Evolutionary conservation across 2,113 vertebrate genomes (phyloP), one percentile per base, ranked within the genome.

Genomic region (Oncorhynchus mykiss): DNA sequence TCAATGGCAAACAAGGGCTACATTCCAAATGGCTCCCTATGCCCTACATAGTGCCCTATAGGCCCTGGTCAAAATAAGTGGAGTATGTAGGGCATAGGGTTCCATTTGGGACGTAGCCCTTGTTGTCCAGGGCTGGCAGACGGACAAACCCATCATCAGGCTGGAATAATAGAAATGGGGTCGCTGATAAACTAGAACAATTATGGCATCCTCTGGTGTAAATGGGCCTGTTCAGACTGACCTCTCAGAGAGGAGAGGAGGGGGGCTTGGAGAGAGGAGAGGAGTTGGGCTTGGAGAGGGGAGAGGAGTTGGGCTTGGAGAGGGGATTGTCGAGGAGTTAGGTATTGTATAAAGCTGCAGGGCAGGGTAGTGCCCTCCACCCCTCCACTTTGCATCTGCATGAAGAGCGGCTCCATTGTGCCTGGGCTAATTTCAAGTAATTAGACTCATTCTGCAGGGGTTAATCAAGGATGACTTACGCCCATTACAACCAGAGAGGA

Each of bases 161-260:
- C 88, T 85, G 89, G 85, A 91, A 91, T 91, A 91, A 90, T 86
- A 91, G 88, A 89, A 92, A 88, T 87, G 82, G 87, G 89, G 80
- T 88, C 87, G 87, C 80, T 90, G 88, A 91, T 90, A 88, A 90
- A 89, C 86, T 78, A 84, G 88, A 85, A 88, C 91, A 92, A 92
- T 92, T 89, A 92, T 79, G 24, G 79, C 83, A 81, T 85, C 74
- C 12, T 8, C 60, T 83, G 34, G 88, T 88, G 66, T 39, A 34
- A 92, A 88, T 90, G 88, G 90, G 1, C 85, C 88, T 88, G 89
- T 92, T 85, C 87, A 88, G 79, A 62, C 80, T 79, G 88, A 81
- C 88, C 91, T 87, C 86, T 83, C 85, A 82, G 86, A 9, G 34
- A 39, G 34, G 7, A 31, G 29, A 31, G 5, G 31, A 34, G 31